A percentile compares a stretch with the other conserved stretches of the same genome.
Evolutionary conservation across 2,797 vertebrate species (phyloP).

Genomic region (Bufotes viridis): DNA sequence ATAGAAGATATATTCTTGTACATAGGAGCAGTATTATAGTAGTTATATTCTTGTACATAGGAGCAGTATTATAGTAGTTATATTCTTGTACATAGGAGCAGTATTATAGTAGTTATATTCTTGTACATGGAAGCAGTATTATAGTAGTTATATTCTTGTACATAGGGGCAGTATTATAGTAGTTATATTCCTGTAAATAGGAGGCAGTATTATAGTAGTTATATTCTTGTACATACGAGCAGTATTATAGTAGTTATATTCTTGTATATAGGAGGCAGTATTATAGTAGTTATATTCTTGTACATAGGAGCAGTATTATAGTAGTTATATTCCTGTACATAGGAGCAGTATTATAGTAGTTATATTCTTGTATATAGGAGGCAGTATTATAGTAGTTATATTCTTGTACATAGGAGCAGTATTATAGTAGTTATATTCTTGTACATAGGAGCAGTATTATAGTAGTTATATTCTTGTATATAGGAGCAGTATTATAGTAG

Average conservation of each 20-base stretch:
- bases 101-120: too few relatives aligned
- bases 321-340: conserved; percentile 4
- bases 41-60: not conserved
- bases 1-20: too few relatives aligned
- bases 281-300: conserved; percentile 4
- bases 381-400: not conserved
- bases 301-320: not conserved
- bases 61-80: not conserved
- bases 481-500: not conserved
- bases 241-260: conserved; percentile 1
- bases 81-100: too few relatives aligned
- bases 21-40: too few relatives aligned
- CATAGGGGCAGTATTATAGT: too few relatives aligned
- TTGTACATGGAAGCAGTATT: too few relatives aligned
- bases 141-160: too few relatives aligned
- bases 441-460: conserved; percentile 3
- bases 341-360: not conserved
- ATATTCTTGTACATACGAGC: not conserved
- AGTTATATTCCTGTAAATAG: not conserved
- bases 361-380: not conserved
- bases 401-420: not conserved
- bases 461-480: not conserved
- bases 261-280: not conserved
- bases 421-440: not conserved
- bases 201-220: not conserved